phyloP scores from a whole-genome alignment of 2,888 invertebrate genomes.

The Fragum fragum region DNA sequence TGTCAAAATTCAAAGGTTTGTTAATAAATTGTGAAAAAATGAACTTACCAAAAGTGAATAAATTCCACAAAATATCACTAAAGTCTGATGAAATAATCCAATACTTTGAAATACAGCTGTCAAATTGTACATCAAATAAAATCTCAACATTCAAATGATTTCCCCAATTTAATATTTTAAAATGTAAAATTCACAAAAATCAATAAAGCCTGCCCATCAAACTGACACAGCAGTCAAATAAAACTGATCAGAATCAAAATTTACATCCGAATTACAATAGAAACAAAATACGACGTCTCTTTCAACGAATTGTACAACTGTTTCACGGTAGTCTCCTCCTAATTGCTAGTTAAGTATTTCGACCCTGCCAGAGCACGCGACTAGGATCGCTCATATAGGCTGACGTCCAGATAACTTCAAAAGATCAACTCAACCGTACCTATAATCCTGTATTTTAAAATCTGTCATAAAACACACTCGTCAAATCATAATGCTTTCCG shows the following conservation, averaged over 20 bases:
- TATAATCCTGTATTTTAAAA: background rate
- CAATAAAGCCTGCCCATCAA: slow-evolving; percentile 3
- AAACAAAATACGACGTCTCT: slow-evolving; percentile 3
- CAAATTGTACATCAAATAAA: no score
- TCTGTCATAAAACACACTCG: slow-evolving; percentile 10
- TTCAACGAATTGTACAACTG: slow-evolving; percentile 1
- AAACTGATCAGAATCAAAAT: background rate
- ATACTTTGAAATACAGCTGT: background rate
- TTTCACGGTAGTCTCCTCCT: slow-evolving; percentile 11
- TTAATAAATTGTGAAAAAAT: no score
- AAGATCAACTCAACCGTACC: background rate
- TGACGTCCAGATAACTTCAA: background rate
- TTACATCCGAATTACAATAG: slow-evolving; percentile 20
- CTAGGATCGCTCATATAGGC: slow-evolving; percentile 3
- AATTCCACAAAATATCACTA: background rate
- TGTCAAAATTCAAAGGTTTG: no score
- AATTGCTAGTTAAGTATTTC: background rate
- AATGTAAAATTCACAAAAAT: background rate
- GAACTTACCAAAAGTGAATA: background rate
- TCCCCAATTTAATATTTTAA: background rate
- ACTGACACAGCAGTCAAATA: slow-evolving; percentile 14
- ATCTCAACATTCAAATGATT: background rate
- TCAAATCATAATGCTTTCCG: slow-evolving; percentile 16
- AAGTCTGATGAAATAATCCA: background rate
- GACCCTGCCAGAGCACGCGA: slow-evolving; percentile 17